phyloP scores from a whole-genome alignment of 2,888 invertebrate species.

The Graphium colonna region DNA sequence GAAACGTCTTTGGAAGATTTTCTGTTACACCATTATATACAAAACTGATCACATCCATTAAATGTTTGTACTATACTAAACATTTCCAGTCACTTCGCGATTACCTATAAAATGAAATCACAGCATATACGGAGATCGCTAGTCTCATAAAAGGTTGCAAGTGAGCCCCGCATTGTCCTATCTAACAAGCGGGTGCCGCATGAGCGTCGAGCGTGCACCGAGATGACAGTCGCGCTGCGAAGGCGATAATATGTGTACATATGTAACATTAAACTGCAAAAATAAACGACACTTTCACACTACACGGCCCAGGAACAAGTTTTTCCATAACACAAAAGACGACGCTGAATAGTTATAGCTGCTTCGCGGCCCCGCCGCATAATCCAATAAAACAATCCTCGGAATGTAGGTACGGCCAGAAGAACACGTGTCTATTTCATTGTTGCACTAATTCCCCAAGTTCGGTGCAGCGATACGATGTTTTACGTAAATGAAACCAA shows the following conservation, averaged over 20 bases:
- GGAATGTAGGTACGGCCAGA: slow-evolving; percentile 76
- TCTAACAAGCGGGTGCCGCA: slow-evolving; percentile 52
- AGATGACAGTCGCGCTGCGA: slow-evolving; percentile 64
- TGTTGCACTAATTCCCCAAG: slow-evolving; percentile 27
- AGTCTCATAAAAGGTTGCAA: slow-evolving; percentile 43
- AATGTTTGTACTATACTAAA: no score
- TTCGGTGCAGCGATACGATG: neutral
- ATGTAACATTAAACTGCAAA: slow-evolving; percentile 80
- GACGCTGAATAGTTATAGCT: slow-evolving; percentile 81
- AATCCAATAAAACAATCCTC: slow-evolving; percentile 79
- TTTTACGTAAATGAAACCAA: neutral
- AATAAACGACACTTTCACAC: slow-evolving; percentile 79
- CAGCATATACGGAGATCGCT: neutral
- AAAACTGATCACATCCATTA: no score
- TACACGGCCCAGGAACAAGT: slow-evolving; percentile 80
- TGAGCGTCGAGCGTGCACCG: slow-evolving; percentile 40
- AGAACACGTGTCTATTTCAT: slow-evolving; percentile 37
- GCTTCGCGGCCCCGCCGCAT: slow-evolving; percentile 76
- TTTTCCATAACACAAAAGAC: slow-evolving; percentile 81
- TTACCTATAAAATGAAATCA: neutral
- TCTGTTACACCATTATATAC: no score
- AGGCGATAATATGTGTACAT: slow-evolving; percentile 79
- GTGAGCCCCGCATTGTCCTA: slow-evolving; percentile 52
- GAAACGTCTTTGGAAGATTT: no score
- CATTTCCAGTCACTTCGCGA: neutral